Evolutionary conservation across 92 coral and sea anemone genomes (phyloP).

Genomic region (Actinernus sp.): DNA sequence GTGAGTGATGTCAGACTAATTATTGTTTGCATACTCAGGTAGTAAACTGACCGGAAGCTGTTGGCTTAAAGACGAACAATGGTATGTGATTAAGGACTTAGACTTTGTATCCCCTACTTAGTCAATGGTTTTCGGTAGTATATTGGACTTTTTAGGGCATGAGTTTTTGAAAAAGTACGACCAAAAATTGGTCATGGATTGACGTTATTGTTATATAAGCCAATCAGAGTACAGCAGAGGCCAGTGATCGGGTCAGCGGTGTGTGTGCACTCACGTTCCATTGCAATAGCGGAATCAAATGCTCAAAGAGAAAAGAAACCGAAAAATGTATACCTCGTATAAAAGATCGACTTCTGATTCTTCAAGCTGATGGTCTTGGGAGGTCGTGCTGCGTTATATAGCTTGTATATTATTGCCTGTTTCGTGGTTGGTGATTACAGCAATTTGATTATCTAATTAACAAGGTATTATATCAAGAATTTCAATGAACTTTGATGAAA

Average conservation of each 20-base stretch:
- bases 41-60: too few species aligned
- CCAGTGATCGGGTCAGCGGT: slow-evolving; percentile 68
- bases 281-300: slow-evolving; percentile 22
- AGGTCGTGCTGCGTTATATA: slow-evolving; percentile 1
- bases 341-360: too few species aligned
- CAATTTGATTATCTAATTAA: slow-evolving; percentile 5
- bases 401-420: neutral
- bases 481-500: neutral
- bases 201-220: slow-evolving; percentile 21
- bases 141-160: too few species aligned
- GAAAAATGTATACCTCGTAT: too few species aligned
- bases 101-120: too few species aligned
- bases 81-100: too few species aligned
- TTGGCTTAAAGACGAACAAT: too few species aligned
- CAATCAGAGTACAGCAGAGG: slow-evolving; percentile 29
- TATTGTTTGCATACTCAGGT: too few species aligned
- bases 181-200: neutral
- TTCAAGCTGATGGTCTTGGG: slow-evolving; percentile 1
- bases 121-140: too few species aligned
- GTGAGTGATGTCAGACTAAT: too few species aligned
- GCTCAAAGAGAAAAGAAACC: slow-evolving; percentile 17
- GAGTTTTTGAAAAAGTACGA: too few species aligned
- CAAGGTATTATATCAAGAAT: neutral
- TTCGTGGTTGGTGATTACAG: neutral
- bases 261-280: slow-evolving; percentile 49